These are phyloP conservation scores for Pammene aurita DNA, from an alignment of 2,888 invertebrate genomes.

Conservation along the genomic window DNA sequence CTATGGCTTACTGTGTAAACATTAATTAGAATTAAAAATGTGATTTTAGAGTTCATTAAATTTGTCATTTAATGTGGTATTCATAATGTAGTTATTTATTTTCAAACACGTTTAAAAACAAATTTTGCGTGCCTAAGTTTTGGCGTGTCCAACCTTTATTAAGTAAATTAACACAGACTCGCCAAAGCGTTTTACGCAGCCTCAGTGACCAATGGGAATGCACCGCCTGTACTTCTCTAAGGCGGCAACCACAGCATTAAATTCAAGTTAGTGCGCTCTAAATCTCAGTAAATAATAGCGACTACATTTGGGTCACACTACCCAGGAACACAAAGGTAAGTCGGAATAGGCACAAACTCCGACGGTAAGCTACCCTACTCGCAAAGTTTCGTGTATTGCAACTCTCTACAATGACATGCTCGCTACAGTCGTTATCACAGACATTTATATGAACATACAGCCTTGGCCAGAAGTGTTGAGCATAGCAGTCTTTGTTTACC, in stretches of 20 bases:
- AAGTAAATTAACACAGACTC: no score
- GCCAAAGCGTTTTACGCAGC: background rate
- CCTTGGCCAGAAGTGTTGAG: no score
- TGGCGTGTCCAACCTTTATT: no score
- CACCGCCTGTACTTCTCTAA: constrained; percentile 18
- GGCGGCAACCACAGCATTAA: constrained; percentile 31
- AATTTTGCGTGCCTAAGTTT: no score
- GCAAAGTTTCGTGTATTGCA: constrained; percentile 22
- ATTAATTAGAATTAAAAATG: no score
- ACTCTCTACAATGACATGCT: constrained; percentile 29
- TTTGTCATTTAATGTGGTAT: no score
- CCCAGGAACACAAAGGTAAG: constrained; percentile 32
- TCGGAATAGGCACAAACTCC: constrained; percentile 33
- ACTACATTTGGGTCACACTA: constrained; percentile 38
- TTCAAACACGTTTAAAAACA: no score
- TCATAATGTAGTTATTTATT: no score
- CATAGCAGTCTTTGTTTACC: no score
- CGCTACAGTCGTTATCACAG: constrained; percentile 1
- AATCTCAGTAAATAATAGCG: constrained; percentile 40
- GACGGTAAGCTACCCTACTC: constrained; percentile 11
- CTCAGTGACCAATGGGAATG: background rate
- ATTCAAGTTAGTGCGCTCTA: constrained; percentile 39
- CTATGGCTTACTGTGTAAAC: no score
- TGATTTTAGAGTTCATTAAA: no score
- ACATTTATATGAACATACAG: background rate